Conservation (phyloP, 2,113 vertebrate species). For the Lepus europaeus region DNA sequence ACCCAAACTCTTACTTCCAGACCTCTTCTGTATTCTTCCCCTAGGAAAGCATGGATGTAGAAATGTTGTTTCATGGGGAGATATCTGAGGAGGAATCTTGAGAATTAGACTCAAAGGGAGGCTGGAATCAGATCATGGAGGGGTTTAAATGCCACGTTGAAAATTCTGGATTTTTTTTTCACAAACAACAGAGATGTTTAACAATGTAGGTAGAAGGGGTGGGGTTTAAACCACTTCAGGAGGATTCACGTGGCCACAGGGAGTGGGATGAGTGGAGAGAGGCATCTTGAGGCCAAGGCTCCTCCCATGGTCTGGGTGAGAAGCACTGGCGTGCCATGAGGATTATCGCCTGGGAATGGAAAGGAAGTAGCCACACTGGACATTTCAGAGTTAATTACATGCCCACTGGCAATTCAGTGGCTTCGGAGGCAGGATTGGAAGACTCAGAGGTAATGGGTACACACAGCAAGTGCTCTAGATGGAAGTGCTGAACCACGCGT, state of each 20-base stretch:
- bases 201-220: neutral
- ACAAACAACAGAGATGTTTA: too few relatives aligned
- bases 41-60: fast-evolving
- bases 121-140: neutral
- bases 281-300: fast-evolving
- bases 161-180: neutral
- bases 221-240: neutral
- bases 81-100: fast-evolving
- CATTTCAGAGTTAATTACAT: neutral
- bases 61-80: neutral
- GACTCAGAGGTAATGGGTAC: neutral
- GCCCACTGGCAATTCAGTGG: neutral
- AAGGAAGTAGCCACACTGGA: fast-evolving
- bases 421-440: neutral
- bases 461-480: neutral
- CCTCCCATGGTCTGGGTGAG: fast-evolving
- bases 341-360: neutral
- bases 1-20: neutral
- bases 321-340: too few relatives aligned
- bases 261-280: neutral
- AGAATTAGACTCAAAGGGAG: neutral
- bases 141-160: neutral
- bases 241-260: fast-evolving
- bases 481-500: neutral
- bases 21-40: too few relatives aligned